Conservation (phyloP, 1,140 invertebrate genomes). For the Listronotus oregonensis region DNA sequence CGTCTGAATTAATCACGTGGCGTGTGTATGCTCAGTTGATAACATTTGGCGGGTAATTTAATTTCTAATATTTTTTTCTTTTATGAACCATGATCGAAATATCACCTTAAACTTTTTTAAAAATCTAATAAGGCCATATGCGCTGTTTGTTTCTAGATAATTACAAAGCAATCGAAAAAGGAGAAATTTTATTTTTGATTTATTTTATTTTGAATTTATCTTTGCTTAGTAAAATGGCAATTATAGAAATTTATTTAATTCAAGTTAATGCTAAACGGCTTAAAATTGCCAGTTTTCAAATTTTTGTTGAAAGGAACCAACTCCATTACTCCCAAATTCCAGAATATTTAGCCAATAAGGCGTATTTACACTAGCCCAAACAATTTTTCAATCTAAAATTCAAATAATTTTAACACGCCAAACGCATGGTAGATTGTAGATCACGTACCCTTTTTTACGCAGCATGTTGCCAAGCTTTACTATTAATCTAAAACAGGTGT, state of each 20-base stretch:
- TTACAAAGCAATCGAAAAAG: too few species aligned
- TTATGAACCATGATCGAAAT: too few species aligned
- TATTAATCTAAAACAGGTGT: not conserved
- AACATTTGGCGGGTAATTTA: not conserved
- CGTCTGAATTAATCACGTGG: not conserved
- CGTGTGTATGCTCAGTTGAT: not conserved
- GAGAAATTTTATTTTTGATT: too few species aligned
- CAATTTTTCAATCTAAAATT: not conserved
- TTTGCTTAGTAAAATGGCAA: not conserved
- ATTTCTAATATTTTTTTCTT: not conserved
- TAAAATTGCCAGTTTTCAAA: not conserved
- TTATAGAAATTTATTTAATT: not conserved
- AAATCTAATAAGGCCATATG: too few species aligned
- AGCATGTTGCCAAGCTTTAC: slow-evolving; percentile 6
- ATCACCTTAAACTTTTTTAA: too few species aligned
- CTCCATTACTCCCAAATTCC: not conserved
- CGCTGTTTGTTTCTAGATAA: too few species aligned
- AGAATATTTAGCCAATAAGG: not conserved
- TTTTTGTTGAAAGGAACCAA: too few species aligned
- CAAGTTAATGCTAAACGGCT: not conserved
- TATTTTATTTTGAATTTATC: too few species aligned
- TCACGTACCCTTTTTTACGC: slow-evolving; percentile 22
- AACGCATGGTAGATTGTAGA: slow-evolving; percentile 13
- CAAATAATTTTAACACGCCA: not conserved
- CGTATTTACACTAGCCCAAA: slow-evolving; percentile 9